These are phyloP conservation scores for Furcifer pardalis DNA, from an alignment of 2,797 vertebrate species.

Conservation along the genomic window DNA sequence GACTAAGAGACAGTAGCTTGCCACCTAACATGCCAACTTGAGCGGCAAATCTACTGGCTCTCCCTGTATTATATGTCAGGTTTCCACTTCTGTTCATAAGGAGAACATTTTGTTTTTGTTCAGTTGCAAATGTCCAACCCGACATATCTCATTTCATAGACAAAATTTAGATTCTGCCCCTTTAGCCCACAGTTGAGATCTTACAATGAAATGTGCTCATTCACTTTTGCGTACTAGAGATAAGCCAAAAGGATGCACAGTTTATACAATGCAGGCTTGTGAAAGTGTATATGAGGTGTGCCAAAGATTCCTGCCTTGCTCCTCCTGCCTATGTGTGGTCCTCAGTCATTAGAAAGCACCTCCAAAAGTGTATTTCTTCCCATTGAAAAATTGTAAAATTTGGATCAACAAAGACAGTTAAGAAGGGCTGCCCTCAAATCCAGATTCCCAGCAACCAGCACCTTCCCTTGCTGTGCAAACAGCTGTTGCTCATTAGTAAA, in stretches of 20 bases:
- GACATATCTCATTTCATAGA: background rate
- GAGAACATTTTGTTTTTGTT: too few relatives aligned
- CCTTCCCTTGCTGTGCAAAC: background rate
- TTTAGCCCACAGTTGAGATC: too few relatives aligned
- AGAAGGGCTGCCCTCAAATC: background rate
- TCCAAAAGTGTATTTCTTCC: too few relatives aligned
- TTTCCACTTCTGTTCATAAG: background rate
- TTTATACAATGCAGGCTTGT: background rate
- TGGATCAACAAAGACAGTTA: background rate
- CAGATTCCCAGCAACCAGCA: background rate
- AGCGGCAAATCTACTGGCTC: background rate
- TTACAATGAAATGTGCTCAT: background rate
- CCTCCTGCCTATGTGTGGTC: background rate
- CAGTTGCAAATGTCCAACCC: too few relatives aligned
- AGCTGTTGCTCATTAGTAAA: background rate
- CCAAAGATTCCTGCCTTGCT: background rate
- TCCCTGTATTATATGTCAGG: too few relatives aligned
- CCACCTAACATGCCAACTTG: background rate
- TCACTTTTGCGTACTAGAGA: background rate
- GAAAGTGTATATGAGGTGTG: background rate
- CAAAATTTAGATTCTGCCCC: background rate
- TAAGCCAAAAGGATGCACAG: background rate
- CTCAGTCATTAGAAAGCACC: background rate
- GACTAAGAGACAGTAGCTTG: background rate
- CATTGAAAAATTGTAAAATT: background rate